These are phyloP conservation scores for Barypeithes pellucidus DNA, from an alignment of 2,888 invertebrate genomes.

Conservation along the genomic window DNA sequence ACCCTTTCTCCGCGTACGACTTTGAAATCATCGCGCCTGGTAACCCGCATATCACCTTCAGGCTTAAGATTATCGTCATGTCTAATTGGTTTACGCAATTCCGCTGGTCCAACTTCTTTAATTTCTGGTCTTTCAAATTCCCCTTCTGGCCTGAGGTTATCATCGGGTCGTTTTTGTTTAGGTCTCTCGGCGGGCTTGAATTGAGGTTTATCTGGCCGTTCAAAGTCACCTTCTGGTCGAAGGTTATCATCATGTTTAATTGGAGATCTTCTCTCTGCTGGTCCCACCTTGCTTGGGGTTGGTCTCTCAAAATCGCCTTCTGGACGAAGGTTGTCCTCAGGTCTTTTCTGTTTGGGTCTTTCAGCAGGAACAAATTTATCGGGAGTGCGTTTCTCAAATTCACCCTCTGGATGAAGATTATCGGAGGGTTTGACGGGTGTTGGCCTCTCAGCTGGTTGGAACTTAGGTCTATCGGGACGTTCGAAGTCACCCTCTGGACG, in stretches of 20 bases:
- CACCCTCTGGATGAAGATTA: conserved; percentile 71
- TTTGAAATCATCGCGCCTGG: conserved; percentile 64
- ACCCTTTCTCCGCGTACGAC: conserved; percentile 73
- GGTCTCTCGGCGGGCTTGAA: conserved; percentile 72
- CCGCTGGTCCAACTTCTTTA: conserved; percentile 71
- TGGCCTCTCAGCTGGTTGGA: conserved; percentile 63
- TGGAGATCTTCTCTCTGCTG: conserved; percentile 69
- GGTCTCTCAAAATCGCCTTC: conserved; percentile 73
- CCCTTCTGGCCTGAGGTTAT: conserved; percentile 73
- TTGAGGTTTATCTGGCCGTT: conserved; percentile 67
- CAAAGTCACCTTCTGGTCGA: conserved; percentile 73
- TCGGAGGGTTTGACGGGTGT: conserved; percentile 64
- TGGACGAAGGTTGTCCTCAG: conserved; percentile 74
- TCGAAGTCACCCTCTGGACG: conserved; percentile 73
- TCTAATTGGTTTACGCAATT: conserved; percentile 75
- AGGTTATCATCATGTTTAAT: conserved; percentile 74
- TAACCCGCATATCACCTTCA: conserved; percentile 69
- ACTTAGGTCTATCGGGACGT: conserved; percentile 60
- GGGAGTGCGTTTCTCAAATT: conserved; percentile 71
- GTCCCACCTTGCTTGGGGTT: conserved; percentile 70
- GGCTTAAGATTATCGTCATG: conserved; percentile 72
- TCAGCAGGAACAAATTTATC: conserved; percentile 70
- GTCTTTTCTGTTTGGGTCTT: conserved; percentile 69
- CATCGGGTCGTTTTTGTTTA: conserved; percentile 70
- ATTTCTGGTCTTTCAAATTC: conserved; percentile 73